Percentiles rank a stretch among this genome's conserved stretches.
Conservation (phyloP, 2,113 vertebrate species). For the Cnemophilus loriae region DNA sequence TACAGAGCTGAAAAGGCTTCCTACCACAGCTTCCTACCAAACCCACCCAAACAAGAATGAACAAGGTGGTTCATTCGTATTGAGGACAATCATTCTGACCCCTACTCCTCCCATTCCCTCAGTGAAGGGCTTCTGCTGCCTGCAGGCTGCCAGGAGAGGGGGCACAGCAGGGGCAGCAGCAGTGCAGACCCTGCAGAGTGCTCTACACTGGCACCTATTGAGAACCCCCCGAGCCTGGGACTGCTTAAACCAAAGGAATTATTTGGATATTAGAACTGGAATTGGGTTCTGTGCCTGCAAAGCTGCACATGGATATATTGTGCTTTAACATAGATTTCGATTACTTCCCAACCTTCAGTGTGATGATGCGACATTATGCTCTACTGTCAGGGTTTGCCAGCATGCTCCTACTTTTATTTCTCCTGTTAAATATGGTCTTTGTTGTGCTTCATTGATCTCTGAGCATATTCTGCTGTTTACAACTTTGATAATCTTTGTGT, state of each 20-base stretch:
- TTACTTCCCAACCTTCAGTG: conserved; percentile 21
- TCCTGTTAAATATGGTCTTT: conserved; percentile 71
- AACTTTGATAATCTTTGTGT: conserved; percentile 75
- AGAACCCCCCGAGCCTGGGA: background rate
- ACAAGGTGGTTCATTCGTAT: background rate
- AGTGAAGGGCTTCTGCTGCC: background rate
- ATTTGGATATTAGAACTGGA: background rate
- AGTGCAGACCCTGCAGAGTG: accelerated
- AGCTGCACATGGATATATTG: background rate
- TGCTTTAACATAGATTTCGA: conserved; percentile 30
- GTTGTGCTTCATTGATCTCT: conserved; percentile 69
- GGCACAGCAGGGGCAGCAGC: background rate
- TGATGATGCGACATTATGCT: conserved; percentile 46
- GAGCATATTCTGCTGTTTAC: conserved; percentile 73
- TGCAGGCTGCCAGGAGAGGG: background rate
- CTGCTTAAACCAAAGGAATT: conserved; percentile 30
- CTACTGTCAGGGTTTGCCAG: conserved; percentile 40
- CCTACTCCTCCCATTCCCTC: accelerated
- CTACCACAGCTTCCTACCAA: background rate
- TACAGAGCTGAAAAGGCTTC: background rate
- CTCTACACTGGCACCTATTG: accelerated
- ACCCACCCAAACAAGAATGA: too few relatives aligned
- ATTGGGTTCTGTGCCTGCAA: background rate
- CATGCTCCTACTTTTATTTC: conserved; percentile 60
- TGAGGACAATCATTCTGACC: too few relatives aligned